A percentile compares a stretch with the other conserved stretches of the same genome.
Evolutionary conservation across 2,797 vertebrate genomes (phyloP).

Genomic region (Coendou prehensilis): DNA sequence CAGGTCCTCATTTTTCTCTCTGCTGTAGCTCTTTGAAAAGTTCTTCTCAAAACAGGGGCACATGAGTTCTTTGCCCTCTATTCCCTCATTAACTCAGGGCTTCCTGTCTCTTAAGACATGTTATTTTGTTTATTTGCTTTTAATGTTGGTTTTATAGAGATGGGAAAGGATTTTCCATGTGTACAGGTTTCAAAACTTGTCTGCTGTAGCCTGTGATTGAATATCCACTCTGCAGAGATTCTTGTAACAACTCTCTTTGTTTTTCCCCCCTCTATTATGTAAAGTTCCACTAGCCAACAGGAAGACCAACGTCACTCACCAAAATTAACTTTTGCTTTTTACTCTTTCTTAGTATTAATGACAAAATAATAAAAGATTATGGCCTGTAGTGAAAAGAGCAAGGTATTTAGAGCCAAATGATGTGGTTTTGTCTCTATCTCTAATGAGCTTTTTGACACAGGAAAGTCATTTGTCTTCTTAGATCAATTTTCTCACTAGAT

Average conservation of each 20-base stretch:
- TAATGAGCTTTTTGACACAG: slow-evolving; percentile 50
- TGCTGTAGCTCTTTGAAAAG: neutral
- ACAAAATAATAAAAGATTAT: slow-evolving; percentile 29
- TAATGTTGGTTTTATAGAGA: slow-evolving; percentile 3
- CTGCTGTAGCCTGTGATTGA: neutral
- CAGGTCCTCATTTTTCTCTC: neutral
- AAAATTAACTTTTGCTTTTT: slow-evolving; percentile 33
- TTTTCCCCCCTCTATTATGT: neutral
- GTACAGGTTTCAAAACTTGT: slow-evolving; percentile 3
- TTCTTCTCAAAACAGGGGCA: slow-evolving; percentile 17
- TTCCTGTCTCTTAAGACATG: neutral
- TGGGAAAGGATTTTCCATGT: neutral
- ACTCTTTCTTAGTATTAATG: neutral
- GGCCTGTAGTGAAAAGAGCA: neutral
- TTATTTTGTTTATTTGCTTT: neutral
- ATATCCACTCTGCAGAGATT: neutral
- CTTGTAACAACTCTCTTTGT: neutral
- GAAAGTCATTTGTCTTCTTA: slow-evolving; percentile 34
- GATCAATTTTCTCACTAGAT: slow-evolving; percentile 55
- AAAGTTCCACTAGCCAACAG: neutral
- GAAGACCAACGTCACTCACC: neutral
- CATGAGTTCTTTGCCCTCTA: neutral
- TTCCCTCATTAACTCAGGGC: neutral
- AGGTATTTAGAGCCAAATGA: neutral
- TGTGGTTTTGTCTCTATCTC: neutral